phyloP scores from a whole-genome alignment of 2,888 invertebrate species.

The Trichopria drosophilae region DNA sequence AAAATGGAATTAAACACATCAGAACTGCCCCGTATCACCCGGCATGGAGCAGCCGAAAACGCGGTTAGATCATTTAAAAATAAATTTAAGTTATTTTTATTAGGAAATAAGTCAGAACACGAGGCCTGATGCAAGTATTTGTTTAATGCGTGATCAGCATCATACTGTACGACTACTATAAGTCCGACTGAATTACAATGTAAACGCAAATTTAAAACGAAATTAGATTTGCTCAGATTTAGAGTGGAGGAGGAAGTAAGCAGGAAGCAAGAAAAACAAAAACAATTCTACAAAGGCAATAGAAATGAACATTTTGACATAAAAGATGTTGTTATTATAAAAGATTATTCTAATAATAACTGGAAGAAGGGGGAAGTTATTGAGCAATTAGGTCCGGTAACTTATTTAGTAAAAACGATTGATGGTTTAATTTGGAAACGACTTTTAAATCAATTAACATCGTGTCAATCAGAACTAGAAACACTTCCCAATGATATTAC shows the following conservation, averaged over 20 bases:
- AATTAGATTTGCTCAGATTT: constrained; percentile 14
- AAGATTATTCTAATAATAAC: constrained; percentile 19
- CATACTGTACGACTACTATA: constrained; percentile 23
- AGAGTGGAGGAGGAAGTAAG: constrained; percentile 17
- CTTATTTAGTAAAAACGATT: constrained; percentile 62
- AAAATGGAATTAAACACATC: constrained; percentile 14
- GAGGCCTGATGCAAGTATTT: too few species aligned
- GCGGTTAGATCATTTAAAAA: constrained; percentile 24
- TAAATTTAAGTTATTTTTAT: constrained; percentile 14
- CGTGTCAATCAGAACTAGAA: too few species aligned
- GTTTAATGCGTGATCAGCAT: constrained; percentile 12
- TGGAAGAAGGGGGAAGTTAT: constrained; percentile 19
- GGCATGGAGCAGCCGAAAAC: constrained; percentile 25
- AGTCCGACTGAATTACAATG: constrained; percentile 21
- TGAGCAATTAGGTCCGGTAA: constrained; percentile 21
- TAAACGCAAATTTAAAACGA: background rate
- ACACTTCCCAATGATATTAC: too few species aligned
- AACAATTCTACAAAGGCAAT: constrained; percentile 22
- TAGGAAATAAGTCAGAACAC: constrained; percentile 4
- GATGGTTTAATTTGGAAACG: constrained; percentile 76
- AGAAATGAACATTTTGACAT: constrained; percentile 13
- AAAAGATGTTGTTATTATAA: constrained; percentile 23
- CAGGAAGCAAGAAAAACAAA: constrained; percentile 15
- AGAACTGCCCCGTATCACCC: constrained; percentile 27
- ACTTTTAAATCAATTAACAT: constrained; percentile 64